Base-by-base conservation (phyloP, 2,888 invertebrate species). In the Yponomeuta evonymella region DNA sequence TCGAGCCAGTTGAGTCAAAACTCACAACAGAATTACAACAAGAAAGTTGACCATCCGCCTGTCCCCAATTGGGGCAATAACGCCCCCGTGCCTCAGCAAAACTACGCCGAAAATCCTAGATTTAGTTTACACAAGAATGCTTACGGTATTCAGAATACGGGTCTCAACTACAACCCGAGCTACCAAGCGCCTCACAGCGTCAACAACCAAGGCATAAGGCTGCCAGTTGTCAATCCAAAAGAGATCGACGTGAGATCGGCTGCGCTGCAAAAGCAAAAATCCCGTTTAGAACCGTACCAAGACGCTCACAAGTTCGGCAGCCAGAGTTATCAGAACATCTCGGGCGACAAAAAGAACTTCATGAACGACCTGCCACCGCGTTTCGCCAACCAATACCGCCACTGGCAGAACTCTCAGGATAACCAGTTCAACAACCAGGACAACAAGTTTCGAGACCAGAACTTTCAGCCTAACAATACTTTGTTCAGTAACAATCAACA, bases 221-320 rank as follows among this genome's bases (percentile, higher is more conserved):
- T 93, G 11, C 90, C 93, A 0, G 93, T 93, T 0, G 93, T 93
- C 48, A 93, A 92, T 73, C 93, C 93, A 0, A 93, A 92, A 72
- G 93, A 93, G 76, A 93, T 93, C 2, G 93, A 93, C 76, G 91
- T 93, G 0, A 78, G 92, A n/a, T 86, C 91, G 0, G 93, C 90
- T 0, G 91, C 92, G 0, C 73, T 93, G 33, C 93, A 93, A 75
- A 91, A 91, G 68, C 93, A 92, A 73, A 91, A 81, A 72, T 88
- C 88, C 0, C 81, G 91, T 0, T 85, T 84, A 2, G 91, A 91
- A 29, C 73, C 87, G 66, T 87, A 88, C 82, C 88, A 86, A 48
- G 89, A 89, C 33, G 82, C 80, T 0, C 82, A 84, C 73, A 89
- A 89, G 72, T 87, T 89, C 76, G 75, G 75, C 15, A 83, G 84